These are phyloP conservation scores for Sinocyclocheilus anshuiensis DNA, from an alignment of 2,113 vertebrate genomes.

Conservation along the genomic window DNA sequence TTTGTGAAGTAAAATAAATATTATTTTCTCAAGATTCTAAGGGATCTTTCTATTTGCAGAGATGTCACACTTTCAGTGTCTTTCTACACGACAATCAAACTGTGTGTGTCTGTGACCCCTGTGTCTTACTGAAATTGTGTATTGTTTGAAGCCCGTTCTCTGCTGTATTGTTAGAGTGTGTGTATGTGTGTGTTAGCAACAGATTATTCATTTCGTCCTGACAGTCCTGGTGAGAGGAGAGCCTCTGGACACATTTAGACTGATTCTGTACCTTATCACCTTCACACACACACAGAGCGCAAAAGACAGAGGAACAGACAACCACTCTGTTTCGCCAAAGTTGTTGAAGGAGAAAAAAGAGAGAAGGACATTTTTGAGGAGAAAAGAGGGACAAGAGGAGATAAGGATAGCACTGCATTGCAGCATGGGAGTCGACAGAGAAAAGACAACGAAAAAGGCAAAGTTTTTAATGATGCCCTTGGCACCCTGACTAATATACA, in stretches of 20 bases:
- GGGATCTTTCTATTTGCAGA: not conserved
- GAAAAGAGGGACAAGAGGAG: slow-evolving; percentile 41
- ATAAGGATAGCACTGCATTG: slow-evolving; percentile 50
- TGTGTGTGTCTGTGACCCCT: not conserved
- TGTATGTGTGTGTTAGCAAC: slow-evolving; percentile 29
- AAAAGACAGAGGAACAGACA: slow-evolving; percentile 38
- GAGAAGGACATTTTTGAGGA: slow-evolving; percentile 51
- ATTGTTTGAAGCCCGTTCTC: not conserved
- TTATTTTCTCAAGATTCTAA: not conserved
- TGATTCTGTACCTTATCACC: slow-evolving; percentile 57
- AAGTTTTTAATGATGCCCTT: slow-evolving; percentile 50
- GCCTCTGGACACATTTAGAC: slow-evolving; percentile 51
- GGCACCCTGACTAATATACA: slow-evolving; percentile 47
- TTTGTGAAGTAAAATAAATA: not conserved
- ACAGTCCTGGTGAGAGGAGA: slow-evolving; percentile 40
- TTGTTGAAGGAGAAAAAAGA: slow-evolving; percentile 50
- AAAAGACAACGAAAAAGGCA: slow-evolving; percentile 12
- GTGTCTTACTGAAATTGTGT: not conserved
- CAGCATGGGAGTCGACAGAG: slow-evolving; percentile 33
- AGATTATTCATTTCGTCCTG: slow-evolving; percentile 45
- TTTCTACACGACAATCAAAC: not conserved
- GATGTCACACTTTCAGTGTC: not conserved
- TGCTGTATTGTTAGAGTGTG: slow-evolving; percentile 5
- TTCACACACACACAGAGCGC: slow-evolving; percentile 40
- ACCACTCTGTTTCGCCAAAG: slow-evolving; percentile 50